phyloP scores from a whole-genome alignment of 2,888 invertebrate species.

The Shargacucullia verbasci region DNA sequence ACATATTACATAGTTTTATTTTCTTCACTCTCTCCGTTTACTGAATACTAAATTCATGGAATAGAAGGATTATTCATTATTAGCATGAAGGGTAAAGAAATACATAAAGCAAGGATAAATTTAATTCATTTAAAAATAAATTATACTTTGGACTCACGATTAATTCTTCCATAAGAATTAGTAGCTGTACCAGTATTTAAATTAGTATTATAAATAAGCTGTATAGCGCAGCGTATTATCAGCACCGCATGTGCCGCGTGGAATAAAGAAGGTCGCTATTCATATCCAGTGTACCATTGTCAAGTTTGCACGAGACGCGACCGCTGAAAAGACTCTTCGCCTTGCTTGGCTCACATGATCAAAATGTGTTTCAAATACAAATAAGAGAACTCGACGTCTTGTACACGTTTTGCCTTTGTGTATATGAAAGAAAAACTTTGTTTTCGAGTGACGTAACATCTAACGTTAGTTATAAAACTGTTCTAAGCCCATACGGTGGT shows the following conservation, averaged over 20 bases:
- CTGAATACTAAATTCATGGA: no score
- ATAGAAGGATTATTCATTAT: no score
- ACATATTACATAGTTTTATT: not conserved
- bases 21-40: no score
- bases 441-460: not conserved
- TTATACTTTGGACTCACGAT: no score
- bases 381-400: constrained; percentile 12
- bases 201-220: constrained; percentile 8
- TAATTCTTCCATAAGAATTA: no score
- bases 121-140: no score
- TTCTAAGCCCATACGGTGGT: not conserved
- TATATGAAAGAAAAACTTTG: not conserved
- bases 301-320: constrained; percentile 26
- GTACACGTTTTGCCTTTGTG: not conserved
- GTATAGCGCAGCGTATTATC: constrained; percentile 23
- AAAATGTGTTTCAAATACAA: constrained; percentile 10
- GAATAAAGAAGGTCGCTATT: constrained; percentile 33
- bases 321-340: constrained; percentile 37
- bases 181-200: not conserved
- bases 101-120: no score
- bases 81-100: no score
- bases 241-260: constrained; percentile 18
- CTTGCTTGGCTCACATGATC: constrained; percentile 26
- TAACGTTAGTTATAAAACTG: not conserved
- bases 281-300: constrained; percentile 33